Evolutionary conservation across 2,797 vertebrate genomes (phyloP).

Genomic region (Pseudotriccus pelzelni): DNA sequence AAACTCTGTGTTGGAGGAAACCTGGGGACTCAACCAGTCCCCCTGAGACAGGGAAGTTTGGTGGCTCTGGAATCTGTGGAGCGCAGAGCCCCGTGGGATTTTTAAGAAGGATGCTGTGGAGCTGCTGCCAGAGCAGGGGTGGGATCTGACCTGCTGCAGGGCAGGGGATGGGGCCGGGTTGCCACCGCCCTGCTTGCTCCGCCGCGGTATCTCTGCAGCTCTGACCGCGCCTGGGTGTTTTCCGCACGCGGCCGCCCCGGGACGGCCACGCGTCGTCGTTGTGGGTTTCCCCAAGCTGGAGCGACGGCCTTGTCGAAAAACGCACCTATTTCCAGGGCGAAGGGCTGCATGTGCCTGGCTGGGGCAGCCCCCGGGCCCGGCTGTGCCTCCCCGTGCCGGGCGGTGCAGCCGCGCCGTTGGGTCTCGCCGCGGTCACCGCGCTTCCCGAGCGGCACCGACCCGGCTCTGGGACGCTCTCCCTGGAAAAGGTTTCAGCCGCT

Average conservation of each 20-base stretch:
- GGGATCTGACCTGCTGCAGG: not conserved
- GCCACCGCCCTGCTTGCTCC: accelerated
- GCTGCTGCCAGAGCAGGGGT: not conserved
- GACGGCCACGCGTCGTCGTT: not conserved
- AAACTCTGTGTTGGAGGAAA: not conserved
- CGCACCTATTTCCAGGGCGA: not conserved
- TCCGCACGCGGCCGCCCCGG: not conserved
- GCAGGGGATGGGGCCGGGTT: not conserved
- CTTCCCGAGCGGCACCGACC: not conserved
- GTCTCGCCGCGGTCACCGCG: not conserved
- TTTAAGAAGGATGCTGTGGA: not conserved
- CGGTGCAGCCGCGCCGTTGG: not conserved
- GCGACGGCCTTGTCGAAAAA: not conserved
- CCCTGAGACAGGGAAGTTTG: not conserved
- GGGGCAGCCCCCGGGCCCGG: not conserved
- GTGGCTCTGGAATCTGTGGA: not conserved
- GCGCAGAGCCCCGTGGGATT: accelerated
- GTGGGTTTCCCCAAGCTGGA: not conserved
- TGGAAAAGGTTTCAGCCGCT: not conserved
- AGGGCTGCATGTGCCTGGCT: not conserved
- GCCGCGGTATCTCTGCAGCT: not conserved
- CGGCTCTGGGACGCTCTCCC: not conserved
- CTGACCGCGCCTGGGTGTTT: not conserved
- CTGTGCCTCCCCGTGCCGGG: not conserved
- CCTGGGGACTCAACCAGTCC: not conserved